These are phyloP conservation scores for Ammodytes dubius DNA, from an alignment of 2,113 vertebrate genomes.

Conservation along the genomic window DNA sequence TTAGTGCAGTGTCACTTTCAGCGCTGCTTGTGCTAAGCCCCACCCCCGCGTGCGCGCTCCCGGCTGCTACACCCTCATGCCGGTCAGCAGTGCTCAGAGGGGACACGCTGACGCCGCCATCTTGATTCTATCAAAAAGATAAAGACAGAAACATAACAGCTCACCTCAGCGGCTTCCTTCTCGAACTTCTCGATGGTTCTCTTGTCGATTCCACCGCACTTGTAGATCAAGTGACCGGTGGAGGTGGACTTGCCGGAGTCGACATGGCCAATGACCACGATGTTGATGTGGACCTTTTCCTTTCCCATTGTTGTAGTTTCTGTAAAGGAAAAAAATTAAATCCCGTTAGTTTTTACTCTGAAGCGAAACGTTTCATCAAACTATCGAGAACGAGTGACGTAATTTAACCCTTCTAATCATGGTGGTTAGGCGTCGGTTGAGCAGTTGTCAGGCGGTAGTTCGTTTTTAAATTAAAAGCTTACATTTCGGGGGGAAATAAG, in stretches of 20 bases:
- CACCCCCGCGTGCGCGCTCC: slow-evolving; percentile 74
- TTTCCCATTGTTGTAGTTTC: slow-evolving; percentile 86
- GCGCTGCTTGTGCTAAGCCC: slow-evolving; percentile 42
- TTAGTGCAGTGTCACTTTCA: slow-evolving; percentile 61
- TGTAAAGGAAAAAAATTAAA: slow-evolving; percentile 2
- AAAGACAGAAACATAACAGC: not conserved
- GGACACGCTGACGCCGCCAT: slow-evolving; percentile 83
- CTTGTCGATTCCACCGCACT: slow-evolving; percentile 90
- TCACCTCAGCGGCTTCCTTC: slow-evolving; percentile 88
- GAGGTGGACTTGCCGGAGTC: slow-evolving; percentile 90
- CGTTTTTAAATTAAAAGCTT: too few relatives aligned
- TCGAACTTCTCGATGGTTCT: slow-evolving; percentile 90
- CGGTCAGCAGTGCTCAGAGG: slow-evolving; percentile 54
- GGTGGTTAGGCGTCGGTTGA: too few relatives aligned
- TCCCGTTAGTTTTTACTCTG: rapidly evolving
- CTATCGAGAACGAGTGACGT: too few relatives aligned
- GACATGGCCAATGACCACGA: slow-evolving; percentile 91
- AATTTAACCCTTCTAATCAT: too few relatives aligned
- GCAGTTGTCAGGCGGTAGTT: too few relatives aligned
- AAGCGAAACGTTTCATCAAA: too few relatives aligned
- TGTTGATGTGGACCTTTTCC: slow-evolving; percentile 89
- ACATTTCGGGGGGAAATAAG: too few relatives aligned
- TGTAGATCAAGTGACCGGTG: slow-evolving; percentile 89
- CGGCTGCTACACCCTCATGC: slow-evolving; percentile 60
- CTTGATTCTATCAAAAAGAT: slow-evolving; percentile 62